Conservation (phyloP, 2,888 invertebrate genomes). For the Cephus sareptanus region DNA sequence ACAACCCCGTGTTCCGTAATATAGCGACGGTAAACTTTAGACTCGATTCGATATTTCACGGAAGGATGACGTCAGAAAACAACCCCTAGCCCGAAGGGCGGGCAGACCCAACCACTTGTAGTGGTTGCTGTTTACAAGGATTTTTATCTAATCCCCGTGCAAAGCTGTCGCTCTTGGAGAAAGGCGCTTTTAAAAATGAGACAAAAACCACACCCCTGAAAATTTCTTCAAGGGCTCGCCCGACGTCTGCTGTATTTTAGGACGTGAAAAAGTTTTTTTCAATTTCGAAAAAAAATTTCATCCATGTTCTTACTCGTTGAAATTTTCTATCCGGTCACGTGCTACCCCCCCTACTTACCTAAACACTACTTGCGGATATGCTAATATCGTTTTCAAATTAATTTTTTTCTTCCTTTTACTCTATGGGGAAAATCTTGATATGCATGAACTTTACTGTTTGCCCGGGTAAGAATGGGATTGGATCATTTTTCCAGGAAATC, state of each 20-base stretch:
- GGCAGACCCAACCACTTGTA: background rate
- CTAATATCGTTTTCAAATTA: background rate
- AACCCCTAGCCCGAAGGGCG: background rate
- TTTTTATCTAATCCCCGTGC: background rate
- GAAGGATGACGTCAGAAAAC: background rate
- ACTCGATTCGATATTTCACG: conserved; percentile 23
- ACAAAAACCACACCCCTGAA: background rate
- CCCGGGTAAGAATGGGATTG: background rate
- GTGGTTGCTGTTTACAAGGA: background rate
- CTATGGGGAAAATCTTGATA: background rate
- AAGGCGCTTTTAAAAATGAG: background rate
- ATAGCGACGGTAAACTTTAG: conserved; percentile 19
- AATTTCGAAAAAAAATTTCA: conserved; percentile 10
- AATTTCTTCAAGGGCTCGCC: background rate
- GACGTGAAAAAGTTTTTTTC: background rate
- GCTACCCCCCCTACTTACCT: background rate
- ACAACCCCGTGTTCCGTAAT: conserved; percentile 1
- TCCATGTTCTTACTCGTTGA: background rate
- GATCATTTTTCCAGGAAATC: background rate
- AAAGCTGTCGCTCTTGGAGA: background rate
- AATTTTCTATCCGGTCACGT: background rate
- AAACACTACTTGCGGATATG: background rate
- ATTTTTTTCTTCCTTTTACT: background rate
- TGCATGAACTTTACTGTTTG: background rate
- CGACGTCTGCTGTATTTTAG: background rate